Evolutionary conservation across 2,113 vertebrate species (phyloP), one percentile per base, ranked within the genome.

Genomic region (Lethenteron reissneri): DNA sequence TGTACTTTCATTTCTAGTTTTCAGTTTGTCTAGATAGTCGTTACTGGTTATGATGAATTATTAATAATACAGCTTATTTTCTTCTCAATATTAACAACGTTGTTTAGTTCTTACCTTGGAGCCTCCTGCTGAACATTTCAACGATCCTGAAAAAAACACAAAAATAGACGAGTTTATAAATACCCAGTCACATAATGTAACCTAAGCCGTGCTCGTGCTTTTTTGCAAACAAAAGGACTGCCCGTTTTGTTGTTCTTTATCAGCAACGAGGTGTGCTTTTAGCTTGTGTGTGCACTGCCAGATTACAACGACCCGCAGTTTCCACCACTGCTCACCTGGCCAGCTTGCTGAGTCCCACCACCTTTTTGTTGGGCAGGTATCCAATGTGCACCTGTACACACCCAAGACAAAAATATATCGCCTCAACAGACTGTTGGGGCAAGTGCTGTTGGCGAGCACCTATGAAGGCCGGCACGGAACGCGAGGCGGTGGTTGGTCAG

Each of bases 61-160:
- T 41, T 41, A 41, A 41, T 41, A 41, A 7, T 5, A 41, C 41
- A 41, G 41, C 5, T 41, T 41, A 41, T 41, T 41, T 41, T 41
- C 41, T 41, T 41, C 41, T 41, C 41, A 41, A 41, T 41, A 41
- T 41, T 41, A 41, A 41, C 41, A 41, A 41, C 41, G 41, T 41
- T 41, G 41, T 41, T 41, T 41, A 3, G 9, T 9, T 11, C 68
- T 79, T 85, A 95, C 94, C 92, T 87, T 99, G 94, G 73, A 99
- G 80, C 79, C 94, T 83, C 76, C 94, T 86, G 70, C 94, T 96
- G 80, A 96, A 99, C 75, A 99, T 97, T 82, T 99, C 94, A 77
- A 99, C 94, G 2, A 99, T 97, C 83, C 94, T 97, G 73, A 72
- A 78, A 73, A 73, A 72, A 74, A 17, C 56, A 71, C 69, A 17